Percentiles rank a stretch among this genome's conserved stretches.
These are phyloP conservation scores for Petrocephalus microphthalmus DNA, from an alignment of 2,113 vertebrate genomes.

Conservation along the genomic window DNA sequence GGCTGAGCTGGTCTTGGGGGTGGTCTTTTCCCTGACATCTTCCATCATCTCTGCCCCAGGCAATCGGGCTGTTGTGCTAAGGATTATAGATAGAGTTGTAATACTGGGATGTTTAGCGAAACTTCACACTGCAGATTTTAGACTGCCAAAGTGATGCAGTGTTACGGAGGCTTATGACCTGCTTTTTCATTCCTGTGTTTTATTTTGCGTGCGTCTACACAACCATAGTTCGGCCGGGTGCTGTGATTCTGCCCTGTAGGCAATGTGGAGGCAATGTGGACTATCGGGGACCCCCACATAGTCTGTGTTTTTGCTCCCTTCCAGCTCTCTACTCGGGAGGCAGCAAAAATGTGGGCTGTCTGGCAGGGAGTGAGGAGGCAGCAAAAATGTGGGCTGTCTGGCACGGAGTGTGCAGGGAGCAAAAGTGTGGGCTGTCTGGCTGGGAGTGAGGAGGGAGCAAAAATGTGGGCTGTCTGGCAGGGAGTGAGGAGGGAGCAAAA, in stretches of 20 bases:
- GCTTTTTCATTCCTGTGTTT: not conserved
- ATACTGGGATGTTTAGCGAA: not conserved
- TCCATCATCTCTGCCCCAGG: conserved; percentile 11
- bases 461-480: not conserved
- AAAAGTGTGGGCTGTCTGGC: not conserved
- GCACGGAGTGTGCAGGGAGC: too few relatives aligned
- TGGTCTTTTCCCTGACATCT: not conserved
- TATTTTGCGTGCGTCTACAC: not conserved
- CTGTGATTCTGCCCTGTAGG: not conserved
- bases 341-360: not conserved
- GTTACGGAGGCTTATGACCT: not conserved
- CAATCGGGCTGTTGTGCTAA: conserved; percentile 7
- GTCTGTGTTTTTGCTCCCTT: not conserved
- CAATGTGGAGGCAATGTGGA: too few relatives aligned
- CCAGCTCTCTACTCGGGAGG: not conserved
- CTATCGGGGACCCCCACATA: not conserved
- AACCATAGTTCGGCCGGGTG: not conserved
- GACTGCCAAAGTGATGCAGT: not conserved
- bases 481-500: not conserved
- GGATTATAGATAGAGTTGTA: not conserved
- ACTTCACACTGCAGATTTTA: not conserved
- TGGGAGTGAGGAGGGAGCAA: too few relatives aligned
- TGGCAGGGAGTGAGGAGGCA: too few relatives aligned
- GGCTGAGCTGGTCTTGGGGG: not conserved
- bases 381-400: too few relatives aligned